phyloP scores from a whole-genome alignment of 2,113 vertebrate genomes.

The Tenrec ecaudatus region DNA sequence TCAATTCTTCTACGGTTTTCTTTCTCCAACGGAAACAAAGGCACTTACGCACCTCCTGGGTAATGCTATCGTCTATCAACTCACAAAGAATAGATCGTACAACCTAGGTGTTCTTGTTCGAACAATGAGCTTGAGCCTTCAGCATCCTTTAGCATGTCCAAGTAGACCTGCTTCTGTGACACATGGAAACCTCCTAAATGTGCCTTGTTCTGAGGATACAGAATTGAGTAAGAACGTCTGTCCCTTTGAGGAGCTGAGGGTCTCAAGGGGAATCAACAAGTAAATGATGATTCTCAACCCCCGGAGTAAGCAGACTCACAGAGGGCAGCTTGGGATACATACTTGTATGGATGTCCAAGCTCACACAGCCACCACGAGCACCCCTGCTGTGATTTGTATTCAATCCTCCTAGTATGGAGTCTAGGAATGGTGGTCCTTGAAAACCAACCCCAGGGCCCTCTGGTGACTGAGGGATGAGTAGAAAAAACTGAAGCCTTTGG shows the following conservation, averaged over 20 bases:
- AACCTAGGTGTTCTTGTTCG: background rate
- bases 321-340: background rate
- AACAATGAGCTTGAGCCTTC: background rate
- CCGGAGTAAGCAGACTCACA: background rate
- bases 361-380: background rate
- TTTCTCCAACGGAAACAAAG: no score
- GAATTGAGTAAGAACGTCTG: background rate
- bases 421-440: background rate
- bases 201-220: background rate
- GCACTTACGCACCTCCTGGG: no score
- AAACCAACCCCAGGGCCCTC: no score
- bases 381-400: background rate
- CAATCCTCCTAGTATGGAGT: background rate
- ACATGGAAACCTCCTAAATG: background rate
- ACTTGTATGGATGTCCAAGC: background rate
- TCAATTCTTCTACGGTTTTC: no score
- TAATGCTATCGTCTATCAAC: no score
- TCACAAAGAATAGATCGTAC: no score
- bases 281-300: background rate
- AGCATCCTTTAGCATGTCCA: background rate
- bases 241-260: background rate
- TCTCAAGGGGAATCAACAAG: background rate
- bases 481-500: background rate
- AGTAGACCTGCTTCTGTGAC: background rate
- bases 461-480: background rate